Evolutionary conservation across 2,888 invertebrate genomes (phyloP).

Genomic region (Eristalis pertinax): DNA sequence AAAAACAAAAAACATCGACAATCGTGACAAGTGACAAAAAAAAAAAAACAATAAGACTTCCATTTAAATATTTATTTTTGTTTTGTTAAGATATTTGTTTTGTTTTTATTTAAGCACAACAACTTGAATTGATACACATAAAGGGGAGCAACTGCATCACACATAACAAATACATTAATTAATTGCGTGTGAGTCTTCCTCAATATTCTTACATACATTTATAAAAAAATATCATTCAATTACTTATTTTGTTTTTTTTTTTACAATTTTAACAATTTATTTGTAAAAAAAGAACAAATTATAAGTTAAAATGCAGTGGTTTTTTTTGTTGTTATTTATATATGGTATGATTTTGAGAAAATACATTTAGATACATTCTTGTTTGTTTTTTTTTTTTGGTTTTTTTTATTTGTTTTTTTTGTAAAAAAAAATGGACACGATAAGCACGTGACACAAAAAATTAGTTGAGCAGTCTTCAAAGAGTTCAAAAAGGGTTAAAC

Average conservation of each 20-base stretch:
- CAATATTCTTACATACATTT: conserved; percentile 48
- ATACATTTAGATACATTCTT: conserved; percentile 33
- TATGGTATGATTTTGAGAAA: conserved; percentile 15
- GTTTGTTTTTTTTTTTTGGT: conserved; percentile 10
- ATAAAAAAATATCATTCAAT: conserved; percentile 47
- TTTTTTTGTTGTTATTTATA: conserved; percentile 8
- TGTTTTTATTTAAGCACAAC: conserved; percentile 57
- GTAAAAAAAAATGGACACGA: conserved; percentile 64
- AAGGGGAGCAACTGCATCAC: conserved; percentile 22
- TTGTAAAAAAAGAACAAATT: conserved; percentile 21
- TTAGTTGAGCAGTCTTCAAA: conserved; percentile 71
- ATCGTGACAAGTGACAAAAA: not conserved
- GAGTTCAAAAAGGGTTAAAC: conserved; percentile 62
- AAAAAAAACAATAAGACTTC: not conserved
- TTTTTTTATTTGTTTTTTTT: conserved; percentile 36
- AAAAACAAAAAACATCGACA: conserved; percentile 1
- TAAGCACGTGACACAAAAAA: conserved; percentile 61
- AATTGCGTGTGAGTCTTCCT: conserved; percentile 1
- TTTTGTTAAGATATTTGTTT: not conserved
- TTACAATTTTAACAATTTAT: conserved; percentile 31
- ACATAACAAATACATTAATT: conserved; percentile 28
- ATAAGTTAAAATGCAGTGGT: conserved; percentile 21
- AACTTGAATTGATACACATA: conserved; percentile 26
- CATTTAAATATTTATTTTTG: conserved; percentile 28
- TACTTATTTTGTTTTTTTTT: conserved; percentile 23